Base-by-base conservation (phyloP, 1,140 invertebrate species). In the Rhyzopertha dominica region DNA sequence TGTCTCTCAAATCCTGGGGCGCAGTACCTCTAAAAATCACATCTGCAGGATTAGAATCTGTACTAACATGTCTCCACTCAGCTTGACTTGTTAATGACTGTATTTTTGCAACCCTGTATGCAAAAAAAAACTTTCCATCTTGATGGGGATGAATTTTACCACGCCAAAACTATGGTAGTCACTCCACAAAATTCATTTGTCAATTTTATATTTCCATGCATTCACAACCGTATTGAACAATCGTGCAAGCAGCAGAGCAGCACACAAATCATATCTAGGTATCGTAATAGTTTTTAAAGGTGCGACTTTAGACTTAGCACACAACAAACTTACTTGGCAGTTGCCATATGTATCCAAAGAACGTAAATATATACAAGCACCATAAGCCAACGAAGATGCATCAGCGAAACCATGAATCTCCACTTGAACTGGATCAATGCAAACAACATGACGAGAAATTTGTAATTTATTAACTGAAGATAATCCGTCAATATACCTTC, bases 31-130 rank as follows among this genome's bases (percentile, higher is more conserved):
- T 23, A 0, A 59, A 62, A 5, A 58, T 42, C 12, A 63, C 16
- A 47, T 65, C 62, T 2, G 62, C 62, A 7, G 61, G 59, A 50
- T 65, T 66, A 8, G 43, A 8, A 10, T 47, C 20, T 0, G 51
- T 43, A n/a, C 32, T 22, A 10, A 62, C 58, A 48, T 66, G 49
- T 4, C 22, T 19, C 62, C 61, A 66, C 10, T 43, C 3, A 16
- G 16, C 20, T 25, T 35, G 17, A 4, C 29, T 16, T 12, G 46
- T 49, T 4, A 49, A 3, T 29, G 53, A 39, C 42, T 64, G 61
- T 30, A 69, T 67, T 39, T 62, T 23, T 22, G 43, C 31, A 1
- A 69, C 58, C 29, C 63, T 40, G 48, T 71, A 65, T 4, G 49
- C 51, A n/a, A 7, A 67, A 53, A 41, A n/a, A n/a, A n/a, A n/a